A percentile compares a stretch with the other conserved stretches of the same genome.
Evolutionary conservation across 1,140 invertebrate species (phyloP).

Genomic region (Drosophila mauritiana): DNA sequence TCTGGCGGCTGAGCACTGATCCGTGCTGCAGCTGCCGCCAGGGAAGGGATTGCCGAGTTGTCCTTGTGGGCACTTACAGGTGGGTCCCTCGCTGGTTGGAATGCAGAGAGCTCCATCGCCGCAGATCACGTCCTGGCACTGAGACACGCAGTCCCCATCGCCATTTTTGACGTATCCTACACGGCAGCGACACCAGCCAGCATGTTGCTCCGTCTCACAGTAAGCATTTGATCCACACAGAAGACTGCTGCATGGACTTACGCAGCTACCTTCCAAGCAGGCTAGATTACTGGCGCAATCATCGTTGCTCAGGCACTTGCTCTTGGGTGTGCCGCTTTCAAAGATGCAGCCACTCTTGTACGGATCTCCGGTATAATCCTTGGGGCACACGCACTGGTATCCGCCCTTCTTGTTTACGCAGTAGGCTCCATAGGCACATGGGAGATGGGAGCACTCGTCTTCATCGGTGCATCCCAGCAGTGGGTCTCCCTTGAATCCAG

Average conservation of each 20-base stretch:
- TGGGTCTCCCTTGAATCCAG: constrained; percentile 93
- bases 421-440: constrained; percentile 93
- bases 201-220: constrained; percentile 94
- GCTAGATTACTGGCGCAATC: constrained; percentile 92
- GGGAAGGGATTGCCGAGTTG: constrained; percentile 95
- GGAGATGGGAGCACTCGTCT: constrained; percentile 90
- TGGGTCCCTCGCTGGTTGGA: constrained; percentile 92
- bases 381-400: constrained; percentile 93
- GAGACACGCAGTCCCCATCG: constrained; percentile 91
- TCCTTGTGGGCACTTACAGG: constrained; percentile 94
- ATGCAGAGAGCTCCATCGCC: constrained; percentile 94
- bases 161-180: constrained; percentile 91
- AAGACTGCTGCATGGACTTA: constrained; percentile 92
- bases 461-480: constrained; percentile 92
- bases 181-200: constrained; percentile 93
- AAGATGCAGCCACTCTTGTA: constrained; percentile 91
- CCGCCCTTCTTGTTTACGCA: constrained; percentile 94
- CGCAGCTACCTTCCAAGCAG: constrained; percentile 91
- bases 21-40: constrained; percentile 92
- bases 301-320: constrained; percentile 89
- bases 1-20: constrained; percentile 90
- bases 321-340: constrained; percentile 84
- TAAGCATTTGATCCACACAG: constrained; percentile 93
- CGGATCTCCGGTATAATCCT: constrained; percentile 92
- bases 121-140: constrained; percentile 92